Conservation (phyloP, 2,888 invertebrate genomes). For the Agrochola circellaris region DNA sequence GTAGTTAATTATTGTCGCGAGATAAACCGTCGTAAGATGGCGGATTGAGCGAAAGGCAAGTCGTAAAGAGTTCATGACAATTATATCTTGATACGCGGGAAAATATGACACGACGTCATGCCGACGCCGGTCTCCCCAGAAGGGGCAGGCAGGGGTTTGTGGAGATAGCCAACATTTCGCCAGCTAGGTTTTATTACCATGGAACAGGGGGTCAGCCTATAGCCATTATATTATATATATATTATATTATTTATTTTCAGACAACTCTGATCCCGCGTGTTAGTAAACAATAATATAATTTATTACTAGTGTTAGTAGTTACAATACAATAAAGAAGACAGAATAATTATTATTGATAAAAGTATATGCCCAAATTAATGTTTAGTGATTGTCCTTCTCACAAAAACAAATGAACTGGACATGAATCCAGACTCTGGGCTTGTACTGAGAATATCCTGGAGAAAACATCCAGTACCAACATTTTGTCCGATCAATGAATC, state of each 20-base stretch:
- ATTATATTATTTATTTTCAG: too few relatives aligned
- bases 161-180: neutral
- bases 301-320: too few relatives aligned
- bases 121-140: neutral
- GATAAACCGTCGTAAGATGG: constrained; percentile 28
- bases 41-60: constrained; percentile 20
- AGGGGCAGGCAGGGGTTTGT: neutral
- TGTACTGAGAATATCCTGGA: neutral
- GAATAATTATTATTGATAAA: too few relatives aligned
- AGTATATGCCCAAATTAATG: too few relatives aligned
- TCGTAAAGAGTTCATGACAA: constrained; percentile 32
- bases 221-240: too few relatives aligned
- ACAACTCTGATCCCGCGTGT: too few relatives aligned
- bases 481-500: neutral
- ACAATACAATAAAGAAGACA: too few relatives aligned
- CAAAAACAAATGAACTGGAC: too few relatives aligned
- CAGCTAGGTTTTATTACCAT: neutral
- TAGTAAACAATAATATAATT: too few relatives aligned
- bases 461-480: neutral
- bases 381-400: too few relatives aligned
- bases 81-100: constrained; percentile 17
- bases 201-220: neutral
- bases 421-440: neutral
- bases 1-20: constrained; percentile 34
- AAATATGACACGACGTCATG: neutral